These are phyloP conservation scores for Eupithecia inturbata DNA, from an alignment of 2,888 invertebrate species.

Conservation along the genomic window DNA sequence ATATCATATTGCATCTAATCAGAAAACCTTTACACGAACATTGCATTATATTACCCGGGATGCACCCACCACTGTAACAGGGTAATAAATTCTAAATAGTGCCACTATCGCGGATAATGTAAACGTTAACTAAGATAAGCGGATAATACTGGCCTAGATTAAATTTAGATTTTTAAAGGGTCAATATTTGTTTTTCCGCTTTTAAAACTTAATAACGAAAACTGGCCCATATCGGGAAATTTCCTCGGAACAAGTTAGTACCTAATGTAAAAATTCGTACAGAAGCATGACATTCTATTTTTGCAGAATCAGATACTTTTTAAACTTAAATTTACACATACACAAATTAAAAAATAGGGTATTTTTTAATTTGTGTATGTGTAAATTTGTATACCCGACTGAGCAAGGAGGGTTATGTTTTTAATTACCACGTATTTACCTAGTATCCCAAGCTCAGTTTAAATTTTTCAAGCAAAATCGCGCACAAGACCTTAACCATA, in stretches of 20 bases:
- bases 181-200: background rate
- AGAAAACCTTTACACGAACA: constrained; percentile 50
- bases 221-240: background rate
- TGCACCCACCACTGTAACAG: constrained; percentile 74
- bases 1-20: constrained; percentile 18
- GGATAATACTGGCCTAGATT: constrained; percentile 55
- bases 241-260: background rate
- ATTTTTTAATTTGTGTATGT: too few species aligned
- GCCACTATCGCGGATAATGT: constrained; percentile 71
- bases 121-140: constrained; percentile 72
- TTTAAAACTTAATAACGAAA: too few species aligned
- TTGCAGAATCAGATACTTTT: background rate
- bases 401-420: too few species aligned
- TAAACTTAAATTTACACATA: too few species aligned
- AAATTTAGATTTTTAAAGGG: background rate
- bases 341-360: too few species aligned
- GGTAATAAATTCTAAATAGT: constrained; percentile 75
- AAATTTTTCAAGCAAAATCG: background rate
- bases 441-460: too few species aligned
- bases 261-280: background rate
- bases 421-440: too few species aligned
- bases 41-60: constrained; percentile 52
- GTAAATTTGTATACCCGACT: too few species aligned
- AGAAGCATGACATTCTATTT: background rate
- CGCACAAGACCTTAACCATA: background rate